Evolutionary conservation across 2,113 vertebrate species (phyloP).

Genomic region (Aspidoscelis tigris): DNA sequence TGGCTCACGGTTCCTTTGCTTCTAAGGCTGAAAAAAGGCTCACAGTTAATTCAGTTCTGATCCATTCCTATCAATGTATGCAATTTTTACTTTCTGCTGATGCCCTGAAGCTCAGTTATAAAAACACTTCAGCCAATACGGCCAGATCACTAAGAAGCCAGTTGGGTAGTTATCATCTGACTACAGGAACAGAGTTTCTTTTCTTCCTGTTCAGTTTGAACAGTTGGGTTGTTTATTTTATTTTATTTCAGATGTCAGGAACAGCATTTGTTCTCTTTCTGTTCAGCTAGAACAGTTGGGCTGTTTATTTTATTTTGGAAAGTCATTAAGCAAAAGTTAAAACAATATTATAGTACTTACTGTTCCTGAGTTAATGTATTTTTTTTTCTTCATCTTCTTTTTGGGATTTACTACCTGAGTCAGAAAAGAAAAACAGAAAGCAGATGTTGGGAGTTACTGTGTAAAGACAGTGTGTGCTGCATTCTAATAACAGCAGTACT

Average conservation of each 20-base stretch:
- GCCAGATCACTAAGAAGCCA: too few species aligned
- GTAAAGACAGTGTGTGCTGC: neutral
- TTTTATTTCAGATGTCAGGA: too few species aligned
- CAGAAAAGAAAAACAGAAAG: conserved; percentile 32
- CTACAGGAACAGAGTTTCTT: too few species aligned
- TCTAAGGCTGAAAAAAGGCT: neutral
- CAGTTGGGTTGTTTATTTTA: too few species aligned
- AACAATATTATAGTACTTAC: conserved; percentile 76
- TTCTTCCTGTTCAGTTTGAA: too few species aligned
- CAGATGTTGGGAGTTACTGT: neutral
- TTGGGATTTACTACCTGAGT: conserved; percentile 90
- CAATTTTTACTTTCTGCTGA: neutral
- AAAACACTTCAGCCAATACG: neutral
- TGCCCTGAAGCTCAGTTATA: neutral
- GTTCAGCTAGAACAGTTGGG: neutral
- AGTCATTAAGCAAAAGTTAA: neutral
- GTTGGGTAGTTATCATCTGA: neutral
- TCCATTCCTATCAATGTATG: neutral
- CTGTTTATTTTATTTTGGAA: neutral
- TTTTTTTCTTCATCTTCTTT: conserved; percentile 99
- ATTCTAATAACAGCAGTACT: too few species aligned
- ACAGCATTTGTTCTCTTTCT: neutral
- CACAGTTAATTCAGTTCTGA: neutral
- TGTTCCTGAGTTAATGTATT: conserved; percentile 93
- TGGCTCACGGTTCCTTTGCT: too few species aligned